Conservation (phyloP, 1,140 invertebrate genomes). For the Diorhabda elongata region DNA sequence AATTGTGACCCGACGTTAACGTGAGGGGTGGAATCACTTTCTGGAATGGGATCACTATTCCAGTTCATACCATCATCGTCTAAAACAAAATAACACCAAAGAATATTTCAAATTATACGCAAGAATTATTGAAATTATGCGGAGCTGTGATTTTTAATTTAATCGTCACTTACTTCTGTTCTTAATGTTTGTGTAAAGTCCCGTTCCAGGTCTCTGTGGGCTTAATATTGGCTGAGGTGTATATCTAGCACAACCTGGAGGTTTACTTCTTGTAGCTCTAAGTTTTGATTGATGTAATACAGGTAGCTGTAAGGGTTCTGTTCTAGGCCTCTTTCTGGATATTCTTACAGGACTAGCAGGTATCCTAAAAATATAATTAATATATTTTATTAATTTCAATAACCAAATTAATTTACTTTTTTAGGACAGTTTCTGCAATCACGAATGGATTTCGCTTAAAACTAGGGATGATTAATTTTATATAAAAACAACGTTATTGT, state of each 20-base stretch:
- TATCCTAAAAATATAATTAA: conserved; percentile 48
- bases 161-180: conserved; percentile 29
- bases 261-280: conserved; percentile 51
- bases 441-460: too few species aligned
- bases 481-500: too few species aligned
- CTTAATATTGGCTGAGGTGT: conserved; percentile 91
- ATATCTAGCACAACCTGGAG: conserved; percentile 60
- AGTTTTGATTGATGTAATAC: conserved; percentile 53
- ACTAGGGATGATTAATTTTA: too few species aligned
- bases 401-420: too few species aligned
- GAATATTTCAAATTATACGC: too few species aligned
- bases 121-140: too few species aligned
- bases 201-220: conserved; percentile 80
- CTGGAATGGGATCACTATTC: conserved; percentile 45
- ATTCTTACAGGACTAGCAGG: conserved; percentile 59
- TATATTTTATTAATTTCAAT: not conserved
- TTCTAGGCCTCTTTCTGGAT: conserved; percentile 60
- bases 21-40: conserved; percentile 57
- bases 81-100: conserved; percentile 15
- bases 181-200: conserved; percentile 61
- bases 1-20: conserved; percentile 89
- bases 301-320: conserved; percentile 57
- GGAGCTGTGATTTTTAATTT: not conserved
- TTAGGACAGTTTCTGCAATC: too few species aligned
- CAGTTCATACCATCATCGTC: conserved; percentile 36